Evolutionary conservation across 2,797 vertebrate species (phyloP).

Genomic region (Crypturellus tataupa): DNA sequence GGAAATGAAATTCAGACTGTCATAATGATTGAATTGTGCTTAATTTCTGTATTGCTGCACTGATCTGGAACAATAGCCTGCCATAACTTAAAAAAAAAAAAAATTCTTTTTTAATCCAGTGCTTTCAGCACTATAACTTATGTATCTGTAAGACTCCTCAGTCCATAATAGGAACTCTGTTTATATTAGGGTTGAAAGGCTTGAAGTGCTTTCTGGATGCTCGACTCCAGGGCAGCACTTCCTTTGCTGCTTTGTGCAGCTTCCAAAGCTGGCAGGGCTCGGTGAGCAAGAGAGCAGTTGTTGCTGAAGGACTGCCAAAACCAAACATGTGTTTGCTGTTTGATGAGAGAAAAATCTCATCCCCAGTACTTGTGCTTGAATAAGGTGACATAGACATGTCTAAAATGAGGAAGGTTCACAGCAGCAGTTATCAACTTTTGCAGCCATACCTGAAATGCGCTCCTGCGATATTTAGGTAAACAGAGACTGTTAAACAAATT

Average conservation of each 20-base stretch:
- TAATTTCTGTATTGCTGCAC: background rate
- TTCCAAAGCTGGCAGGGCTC: background rate
- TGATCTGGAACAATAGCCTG: background rate
- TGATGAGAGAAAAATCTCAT: background rate
- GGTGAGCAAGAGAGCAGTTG: background rate
- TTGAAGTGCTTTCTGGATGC: background rate
- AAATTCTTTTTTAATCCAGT: background rate
- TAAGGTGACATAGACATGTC: background rate
- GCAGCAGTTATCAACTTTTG: background rate
- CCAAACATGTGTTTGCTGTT: background rate
- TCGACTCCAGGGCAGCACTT: background rate
- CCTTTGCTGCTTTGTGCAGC: rapidly evolving
- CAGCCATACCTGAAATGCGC: background rate
- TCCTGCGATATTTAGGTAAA: background rate
- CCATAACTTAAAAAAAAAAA: background rate
- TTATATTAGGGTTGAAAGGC: background rate
- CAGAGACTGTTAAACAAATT: background rate
- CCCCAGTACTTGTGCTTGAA: background rate
- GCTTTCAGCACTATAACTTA: background rate
- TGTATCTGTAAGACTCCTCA: background rate
- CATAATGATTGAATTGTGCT: background rate
- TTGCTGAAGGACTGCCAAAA: background rate
- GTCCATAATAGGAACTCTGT: background rate
- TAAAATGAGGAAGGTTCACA: background rate
- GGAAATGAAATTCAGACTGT: background rate